Evolutionary conservation across 1,140 invertebrate genomes (phyloP).

Genomic region (Lepidostoma basale): DNA sequence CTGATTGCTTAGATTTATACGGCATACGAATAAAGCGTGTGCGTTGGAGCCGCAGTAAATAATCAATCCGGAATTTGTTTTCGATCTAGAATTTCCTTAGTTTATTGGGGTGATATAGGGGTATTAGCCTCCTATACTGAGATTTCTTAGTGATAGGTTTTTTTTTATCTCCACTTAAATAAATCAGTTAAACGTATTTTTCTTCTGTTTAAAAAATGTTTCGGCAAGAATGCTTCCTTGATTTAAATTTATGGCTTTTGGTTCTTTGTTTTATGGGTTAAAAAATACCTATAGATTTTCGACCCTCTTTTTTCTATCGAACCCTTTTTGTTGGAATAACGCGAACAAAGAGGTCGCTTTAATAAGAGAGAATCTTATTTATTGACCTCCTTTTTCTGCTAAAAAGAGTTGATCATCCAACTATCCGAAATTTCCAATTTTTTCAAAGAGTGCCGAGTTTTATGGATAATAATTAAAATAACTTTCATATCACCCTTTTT

Average conservation of each 20-base stretch:
- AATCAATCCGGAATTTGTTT: neutral
- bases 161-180: constrained; percentile 5
- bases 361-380: neutral
- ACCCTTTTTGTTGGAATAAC: constrained; percentile 13
- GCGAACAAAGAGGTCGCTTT: constrained; percentile 6
- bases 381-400: neutral
- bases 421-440: too few species aligned
- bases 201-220: constrained; percentile 17
- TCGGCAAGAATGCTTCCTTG: constrained; percentile 6
- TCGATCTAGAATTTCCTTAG: neutral
- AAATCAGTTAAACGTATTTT: constrained; percentile 18
- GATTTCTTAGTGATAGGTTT: neutral
- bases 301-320: constrained; percentile 2
- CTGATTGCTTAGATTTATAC: neutral
- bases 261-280: constrained; percentile 17
- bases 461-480: too few species aligned
- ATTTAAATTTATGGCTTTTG: constrained; percentile 20
- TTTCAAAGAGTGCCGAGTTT: too few species aligned
- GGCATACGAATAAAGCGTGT: neutral
- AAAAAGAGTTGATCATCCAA: too few species aligned
- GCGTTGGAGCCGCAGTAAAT: neutral
- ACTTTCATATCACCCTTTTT: too few species aligned
- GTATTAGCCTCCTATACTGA: neutral
- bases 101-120: neutral
- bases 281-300: constrained; percentile 13